Evolutionary conservation across 2,888 invertebrate species (phyloP), one percentile per base, ranked within the genome.

Genomic region (Limulus polyphemus): DNA sequence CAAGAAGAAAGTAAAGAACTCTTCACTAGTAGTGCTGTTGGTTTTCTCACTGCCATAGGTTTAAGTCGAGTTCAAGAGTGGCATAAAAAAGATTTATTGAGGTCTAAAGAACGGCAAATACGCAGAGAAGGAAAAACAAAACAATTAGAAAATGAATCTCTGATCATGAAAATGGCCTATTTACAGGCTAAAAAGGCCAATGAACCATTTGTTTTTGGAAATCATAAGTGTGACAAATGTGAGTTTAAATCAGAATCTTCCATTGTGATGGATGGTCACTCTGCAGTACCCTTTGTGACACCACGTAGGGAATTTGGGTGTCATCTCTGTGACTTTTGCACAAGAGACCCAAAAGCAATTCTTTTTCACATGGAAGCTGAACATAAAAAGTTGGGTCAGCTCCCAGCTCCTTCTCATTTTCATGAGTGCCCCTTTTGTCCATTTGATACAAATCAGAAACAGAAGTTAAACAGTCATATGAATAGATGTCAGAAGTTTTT

Each of bases 381-480:
- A 73, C 95, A 95, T 76, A 86, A 86, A 70, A 84, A 87, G n/a
- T 82, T 87, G 70, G 92, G 90, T 9, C 83, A 87, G 66, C 77
- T 94, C 64, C 90, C 92, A 72, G 82, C 89, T 68, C 88, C 90
- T 1, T 86, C 88, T 46, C 86, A 89, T 0, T 88, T 88, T 76
- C 92, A 92, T 76, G 90, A 92, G 74, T 95, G 94, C 75, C 86
- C 89, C 0, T 88, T 90, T 74, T 95, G 95, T 79, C 88, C 90
- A 1, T 94, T 92, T 74, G 94, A 95, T 76, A 91, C 92, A 72
- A 91, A 91, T 73, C 89, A 90, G 60, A 93, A 91, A 77, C 89
- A 89, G 47, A 92, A 92, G 77, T 78, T 94, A 70, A 88, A 87
- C 0, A 83, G 92, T 51, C 95, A 95, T 79, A 82, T 87, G 69